Base-by-base conservation (phyloP, 2,888 invertebrate genomes). In the Athetis lepigone region DNA sequence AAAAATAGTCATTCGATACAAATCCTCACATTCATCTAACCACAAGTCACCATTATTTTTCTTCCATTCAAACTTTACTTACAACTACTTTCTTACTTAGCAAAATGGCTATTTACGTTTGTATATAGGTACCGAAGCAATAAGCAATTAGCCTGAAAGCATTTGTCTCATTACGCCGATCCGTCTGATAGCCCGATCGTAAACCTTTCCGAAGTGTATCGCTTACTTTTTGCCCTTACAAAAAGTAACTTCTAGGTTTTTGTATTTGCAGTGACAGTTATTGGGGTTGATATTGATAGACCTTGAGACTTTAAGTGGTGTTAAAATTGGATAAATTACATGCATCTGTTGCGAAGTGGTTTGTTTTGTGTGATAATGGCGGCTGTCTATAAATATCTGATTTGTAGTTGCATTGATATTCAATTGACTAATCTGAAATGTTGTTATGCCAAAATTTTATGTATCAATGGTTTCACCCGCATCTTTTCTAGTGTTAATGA, bases 101-200 rank as follows among this genome's bases (percentile, higher is more conserved):
- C 25, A 39, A n/a, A 51, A 36, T 42, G 5, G 11, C 16, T 40
- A 55, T 67, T 51, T 66, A 54, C 16, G 29, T 33, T 33, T 2
- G 3, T 58, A 58, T 42, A 51, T 16, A 40, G 13, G 43, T 50
- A 21, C 33, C 45, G 37, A 79, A 69, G 65, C 77, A 69, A 79
- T 79, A 79, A 69, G 65, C 77, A 69, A 79, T 79, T 79, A 77
- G 62, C 45, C 46, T 79, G 23, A 77, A 79, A 77, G 77, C 77
- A 46, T 73, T 43, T 51, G 45, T 51, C 68, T 72, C 74, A 77
- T 79, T 79, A 73, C 36, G 37, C 4, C 64, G 45, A 77, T 79
- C 61, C 54, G 16, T 55, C 51, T 60, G 57, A 71, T 75, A 65
- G 57, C 8, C 27, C 29, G 54, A n/a, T 72, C 71, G 72, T 72